Conservation (phyloP, 2,797 vertebrate genomes). For the Gastrophryne carolinensis region DNA sequence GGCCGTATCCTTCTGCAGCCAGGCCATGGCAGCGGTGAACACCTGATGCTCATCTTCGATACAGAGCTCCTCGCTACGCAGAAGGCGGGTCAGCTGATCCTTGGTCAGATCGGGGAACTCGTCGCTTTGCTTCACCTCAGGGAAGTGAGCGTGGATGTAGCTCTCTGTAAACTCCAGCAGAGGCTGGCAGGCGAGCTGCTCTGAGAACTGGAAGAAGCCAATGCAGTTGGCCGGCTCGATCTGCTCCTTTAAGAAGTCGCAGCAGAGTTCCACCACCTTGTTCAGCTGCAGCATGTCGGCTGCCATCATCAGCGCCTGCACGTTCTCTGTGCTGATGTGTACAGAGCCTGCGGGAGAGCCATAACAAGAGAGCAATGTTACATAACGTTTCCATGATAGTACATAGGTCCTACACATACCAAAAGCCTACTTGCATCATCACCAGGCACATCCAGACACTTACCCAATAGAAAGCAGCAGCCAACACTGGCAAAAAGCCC, state of each 20-base stretch:
- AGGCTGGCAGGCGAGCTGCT: slow-evolving; percentile 89
- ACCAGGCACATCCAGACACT: too few species aligned
- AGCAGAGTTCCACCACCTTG: slow-evolving; percentile 90
- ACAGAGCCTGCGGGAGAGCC: slow-evolving; percentile 74
- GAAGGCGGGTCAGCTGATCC: slow-evolving; percentile 86
- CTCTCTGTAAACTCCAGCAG: slow-evolving; percentile 90
- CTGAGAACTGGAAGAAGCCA: slow-evolving; percentile 93
- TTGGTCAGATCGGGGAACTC: slow-evolving; percentile 87
- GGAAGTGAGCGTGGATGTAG: slow-evolving; percentile 91
- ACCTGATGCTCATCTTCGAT: slow-evolving; percentile 98
- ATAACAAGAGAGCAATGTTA: too few species aligned
- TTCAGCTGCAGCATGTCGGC: slow-evolving; percentile 95
- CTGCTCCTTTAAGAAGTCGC: slow-evolving; percentile 90
- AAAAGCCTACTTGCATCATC: too few species aligned
- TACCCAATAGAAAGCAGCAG: too few species aligned
- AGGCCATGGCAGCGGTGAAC: slow-evolving; percentile 90
- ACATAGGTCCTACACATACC: too few species aligned
- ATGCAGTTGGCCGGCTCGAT: slow-evolving; percentile 92
- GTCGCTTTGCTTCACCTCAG: slow-evolving; percentile 84
- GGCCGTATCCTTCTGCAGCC: slow-evolving; percentile 86
- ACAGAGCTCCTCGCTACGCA: slow-evolving; percentile 91
- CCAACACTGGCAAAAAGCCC: too few species aligned
- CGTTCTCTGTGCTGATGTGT: slow-evolving; percentile 84
- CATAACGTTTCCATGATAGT: too few species aligned
- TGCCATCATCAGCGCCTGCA: slow-evolving; percentile 92